Percentiles rank a stretch among this genome's conserved stretches.
These are phyloP conservation scores for Zaprionus capensis DNA, from an alignment of 1,140 invertebrate genomes.

Conservation along the genomic window DNA sequence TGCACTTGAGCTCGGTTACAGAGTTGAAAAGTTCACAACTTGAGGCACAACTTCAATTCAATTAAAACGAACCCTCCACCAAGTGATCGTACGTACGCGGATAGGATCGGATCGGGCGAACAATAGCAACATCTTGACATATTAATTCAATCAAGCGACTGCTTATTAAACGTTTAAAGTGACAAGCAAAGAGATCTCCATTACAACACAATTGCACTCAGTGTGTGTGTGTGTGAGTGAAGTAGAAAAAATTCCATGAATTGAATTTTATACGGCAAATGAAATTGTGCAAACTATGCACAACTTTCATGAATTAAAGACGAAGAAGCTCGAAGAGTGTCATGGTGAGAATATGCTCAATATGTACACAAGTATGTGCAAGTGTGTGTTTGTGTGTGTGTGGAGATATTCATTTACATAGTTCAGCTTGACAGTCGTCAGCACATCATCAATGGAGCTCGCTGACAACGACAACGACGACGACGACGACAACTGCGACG, in stretches of 20 bases:
- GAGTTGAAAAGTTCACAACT: conserved; percentile 78
- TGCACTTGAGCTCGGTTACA: not conserved
- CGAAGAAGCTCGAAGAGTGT: conserved; percentile 47
- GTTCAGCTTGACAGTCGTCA: conserved; percentile 45
- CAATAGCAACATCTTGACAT: conserved; percentile 62
- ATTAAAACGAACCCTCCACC: conserved; percentile 47
- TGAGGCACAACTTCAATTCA: conserved; percentile 67
- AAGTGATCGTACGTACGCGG: conserved; percentile 20
- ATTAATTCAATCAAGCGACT: conserved; percentile 79
- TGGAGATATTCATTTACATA: conserved; percentile 68
- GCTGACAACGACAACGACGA: conserved; percentile 35
- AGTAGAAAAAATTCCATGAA: conserved; percentile 69
- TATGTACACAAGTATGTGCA: conserved; percentile 9
- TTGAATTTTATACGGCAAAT: conserved; percentile 67
- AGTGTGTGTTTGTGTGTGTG: not conserved
- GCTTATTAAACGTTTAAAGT: conserved; percentile 78
- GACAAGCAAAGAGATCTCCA: conserved; percentile 62
- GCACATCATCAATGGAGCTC: conserved; percentile 39
- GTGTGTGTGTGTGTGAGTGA: conserved; percentile 11
- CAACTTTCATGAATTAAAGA: conserved; percentile 75
- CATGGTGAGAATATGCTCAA: conserved; percentile 42
- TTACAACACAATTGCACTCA: conserved; percentile 38
- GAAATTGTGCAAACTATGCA: conserved; percentile 63
- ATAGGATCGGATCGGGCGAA: conserved; percentile 28
- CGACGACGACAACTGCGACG: conserved; percentile 19